Evolutionary conservation across 2,797 vertebrate genomes (phyloP).

Genomic region (Delichon dasypus): DNA sequence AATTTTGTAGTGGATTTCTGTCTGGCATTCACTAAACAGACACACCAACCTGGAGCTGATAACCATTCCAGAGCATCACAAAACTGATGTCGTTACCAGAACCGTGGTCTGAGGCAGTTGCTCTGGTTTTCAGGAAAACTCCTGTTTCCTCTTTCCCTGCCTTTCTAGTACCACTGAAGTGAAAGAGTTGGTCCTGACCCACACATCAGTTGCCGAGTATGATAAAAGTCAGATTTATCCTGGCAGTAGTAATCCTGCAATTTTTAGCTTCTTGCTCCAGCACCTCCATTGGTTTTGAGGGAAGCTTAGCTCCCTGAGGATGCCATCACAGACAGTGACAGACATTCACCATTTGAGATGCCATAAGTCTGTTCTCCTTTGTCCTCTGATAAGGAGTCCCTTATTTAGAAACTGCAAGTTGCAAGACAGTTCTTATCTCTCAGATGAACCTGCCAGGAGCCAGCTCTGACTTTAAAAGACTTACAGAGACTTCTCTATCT

Average conservation of each 20-base stretch:
- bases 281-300: not conserved
- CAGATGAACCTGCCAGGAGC: not conserved
- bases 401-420: constrained; percentile 43
- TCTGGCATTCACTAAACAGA: not conserved
- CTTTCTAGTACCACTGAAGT: not conserved
- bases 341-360: not conserved
- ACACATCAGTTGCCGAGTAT: not conserved
- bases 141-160: not conserved
- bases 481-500: not conserved
- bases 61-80: not conserved
- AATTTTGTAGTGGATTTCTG: not conserved
- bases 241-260: not conserved
- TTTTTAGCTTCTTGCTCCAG: not conserved
- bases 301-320: not conserved
- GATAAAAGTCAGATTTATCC: not conserved
- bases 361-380: not conserved
- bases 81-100: not conserved
- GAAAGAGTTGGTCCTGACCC: not conserved
- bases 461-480: constrained; percentile 8
- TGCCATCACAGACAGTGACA: not conserved
- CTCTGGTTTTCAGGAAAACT: not conserved
- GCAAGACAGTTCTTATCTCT: constrained; percentile 39
- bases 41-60: not conserved
- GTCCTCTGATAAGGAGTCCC: not conserved
- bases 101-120: accelerated